These are phyloP conservation scores for Tamias sibiricus DNA, from an alignment of 2,113 vertebrate species.

Conservation along the genomic window DNA sequence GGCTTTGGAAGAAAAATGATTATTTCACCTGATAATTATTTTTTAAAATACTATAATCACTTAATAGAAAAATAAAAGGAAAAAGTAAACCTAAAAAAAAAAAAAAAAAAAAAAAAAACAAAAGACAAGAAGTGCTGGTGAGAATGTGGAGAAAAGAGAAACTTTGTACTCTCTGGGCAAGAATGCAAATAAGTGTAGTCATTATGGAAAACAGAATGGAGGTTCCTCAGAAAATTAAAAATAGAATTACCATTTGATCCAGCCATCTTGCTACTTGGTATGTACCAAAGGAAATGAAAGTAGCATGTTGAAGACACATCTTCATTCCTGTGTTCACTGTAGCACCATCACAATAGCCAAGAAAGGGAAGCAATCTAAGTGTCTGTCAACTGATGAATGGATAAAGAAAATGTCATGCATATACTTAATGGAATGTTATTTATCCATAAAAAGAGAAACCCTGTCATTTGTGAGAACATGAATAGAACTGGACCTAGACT, in stretches of 20 bases:
- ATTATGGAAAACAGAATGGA: neutral
- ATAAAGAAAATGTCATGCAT: neutral
- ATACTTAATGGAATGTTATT: too few relatives aligned
- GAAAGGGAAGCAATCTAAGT: neutral
- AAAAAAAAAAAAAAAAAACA: too few relatives aligned
- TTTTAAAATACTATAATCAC: too few relatives aligned
- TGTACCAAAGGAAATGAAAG: neutral
- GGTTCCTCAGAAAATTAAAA: neutral
- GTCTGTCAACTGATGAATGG: neutral
- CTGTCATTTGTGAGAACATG: neutral
- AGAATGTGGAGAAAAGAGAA: neutral
- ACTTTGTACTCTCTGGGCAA: neutral
- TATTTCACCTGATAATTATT: too few relatives aligned
- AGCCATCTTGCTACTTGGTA: neutral
- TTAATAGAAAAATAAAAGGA: too few relatives aligned
- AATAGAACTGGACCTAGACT: neutral
- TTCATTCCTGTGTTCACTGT: neutral
- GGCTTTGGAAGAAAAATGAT: too few relatives aligned
- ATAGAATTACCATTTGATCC: neutral
- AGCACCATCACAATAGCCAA: neutral
- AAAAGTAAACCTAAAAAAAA: too few relatives aligned
- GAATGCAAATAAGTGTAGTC: neutral
- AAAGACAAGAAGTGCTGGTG: neutral
- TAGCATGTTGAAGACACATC: neutral
- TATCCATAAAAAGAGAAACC: neutral